Conservation (phyloP, 2,113 vertebrate genomes). For the Takifugu flavidus region DNA sequence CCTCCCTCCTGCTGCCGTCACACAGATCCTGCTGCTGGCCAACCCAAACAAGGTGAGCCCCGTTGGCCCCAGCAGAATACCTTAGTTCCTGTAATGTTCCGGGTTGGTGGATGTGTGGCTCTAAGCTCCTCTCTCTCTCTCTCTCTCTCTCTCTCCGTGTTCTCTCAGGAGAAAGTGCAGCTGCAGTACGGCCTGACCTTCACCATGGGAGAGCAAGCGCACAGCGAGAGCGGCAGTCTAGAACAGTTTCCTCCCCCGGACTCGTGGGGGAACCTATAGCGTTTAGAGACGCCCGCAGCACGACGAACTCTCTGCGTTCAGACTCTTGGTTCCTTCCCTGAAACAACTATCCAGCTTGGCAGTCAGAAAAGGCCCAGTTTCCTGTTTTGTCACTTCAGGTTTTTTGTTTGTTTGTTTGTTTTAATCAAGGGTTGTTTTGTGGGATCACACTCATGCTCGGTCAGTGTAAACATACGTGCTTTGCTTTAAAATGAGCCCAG, state of each 20-base stretch:
- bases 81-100: too few relatives aligned
- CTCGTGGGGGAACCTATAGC: constrained; percentile 91
- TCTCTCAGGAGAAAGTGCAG: constrained; percentile 89
- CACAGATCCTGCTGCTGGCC: constrained; percentile 93
- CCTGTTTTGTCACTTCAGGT: constrained; percentile 20
- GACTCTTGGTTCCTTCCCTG: constrained; percentile 6
- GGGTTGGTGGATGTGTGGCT: too few relatives aligned
- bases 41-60: constrained; percentile 89
- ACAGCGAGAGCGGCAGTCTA: constrained; percentile 87
- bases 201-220: constrained; percentile 86
- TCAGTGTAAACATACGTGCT: constrained; percentile 39
- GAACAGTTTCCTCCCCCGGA: constrained; percentile 92
- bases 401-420: constrained; percentile 27
- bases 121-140: too few relatives aligned
- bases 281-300: constrained; percentile 70
- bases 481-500: constrained; percentile 33
- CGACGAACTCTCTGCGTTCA: constrained; percentile 51
- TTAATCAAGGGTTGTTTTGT: constrained; percentile 1
- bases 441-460: constrained; percentile 21
- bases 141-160: not conserved
- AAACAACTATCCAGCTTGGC: constrained; percentile 18
- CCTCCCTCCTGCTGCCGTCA: constrained; percentile 90
- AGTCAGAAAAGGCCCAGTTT: constrained; percentile 6
- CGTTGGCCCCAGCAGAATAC: too few relatives aligned
- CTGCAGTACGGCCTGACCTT: constrained; percentile 92